Percentiles rank a stretch among this genome's conserved stretches.
Evolutionary conservation across 2,113 vertebrate genomes (phyloP).

Genomic region (Speoplatyrhinus poulsoni): DNA sequence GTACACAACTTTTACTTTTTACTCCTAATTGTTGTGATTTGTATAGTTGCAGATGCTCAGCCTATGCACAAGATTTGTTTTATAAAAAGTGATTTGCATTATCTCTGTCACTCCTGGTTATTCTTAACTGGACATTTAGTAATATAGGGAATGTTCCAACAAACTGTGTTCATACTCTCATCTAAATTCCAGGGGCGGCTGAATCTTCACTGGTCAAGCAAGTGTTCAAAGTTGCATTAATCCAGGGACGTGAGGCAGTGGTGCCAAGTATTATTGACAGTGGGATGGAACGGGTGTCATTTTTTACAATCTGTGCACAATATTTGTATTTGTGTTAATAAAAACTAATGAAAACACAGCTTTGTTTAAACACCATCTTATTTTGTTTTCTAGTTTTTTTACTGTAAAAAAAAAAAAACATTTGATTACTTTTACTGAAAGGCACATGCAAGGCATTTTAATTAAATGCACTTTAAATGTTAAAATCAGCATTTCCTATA

Average conservation of each 20-base stretch:
- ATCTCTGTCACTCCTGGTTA: too few species aligned
- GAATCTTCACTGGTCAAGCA: constrained; percentile 46
- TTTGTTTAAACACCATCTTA: neutral
- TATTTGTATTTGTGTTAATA: constrained; percentile 76
- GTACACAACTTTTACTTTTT: too few species aligned
- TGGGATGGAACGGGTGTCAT: constrained; percentile 34
- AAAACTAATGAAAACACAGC: constrained; percentile 37
- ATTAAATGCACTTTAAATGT: too few species aligned
- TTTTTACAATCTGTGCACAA: constrained; percentile 65
- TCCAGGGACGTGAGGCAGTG: constrained; percentile 3
- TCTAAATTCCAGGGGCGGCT: constrained; percentile 81
- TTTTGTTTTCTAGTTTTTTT: neutral
- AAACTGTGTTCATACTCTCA: neutral
- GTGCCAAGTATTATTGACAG: constrained; percentile 32
- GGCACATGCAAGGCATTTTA: neutral
- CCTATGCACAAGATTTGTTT: neutral
- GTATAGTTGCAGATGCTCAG: neutral
- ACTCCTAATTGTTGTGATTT: too few species aligned
- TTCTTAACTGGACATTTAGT: neutral
- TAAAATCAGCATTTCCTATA: too few species aligned
- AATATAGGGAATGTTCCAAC: neutral
- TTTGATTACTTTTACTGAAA: neutral
- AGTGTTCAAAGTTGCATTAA: neutral
- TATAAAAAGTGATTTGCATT: neutral
- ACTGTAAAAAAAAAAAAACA: neutral